Base-by-base conservation (phyloP, 2,797 vertebrate genomes). In the Remorina albescens region DNA sequence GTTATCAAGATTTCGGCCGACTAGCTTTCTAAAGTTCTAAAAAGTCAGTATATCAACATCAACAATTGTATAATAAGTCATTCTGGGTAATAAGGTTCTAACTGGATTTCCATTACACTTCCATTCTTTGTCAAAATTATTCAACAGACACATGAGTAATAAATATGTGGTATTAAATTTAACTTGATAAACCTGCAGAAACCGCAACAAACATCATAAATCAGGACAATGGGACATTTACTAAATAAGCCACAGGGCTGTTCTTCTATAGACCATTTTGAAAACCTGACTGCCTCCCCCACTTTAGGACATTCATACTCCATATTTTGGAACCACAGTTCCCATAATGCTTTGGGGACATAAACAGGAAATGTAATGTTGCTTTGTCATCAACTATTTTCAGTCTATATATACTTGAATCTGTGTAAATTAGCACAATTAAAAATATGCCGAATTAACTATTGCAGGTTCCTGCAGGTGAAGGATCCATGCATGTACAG, bases 341-440 rank as follows among this genome's bases (percentile, higher is more conserved):
- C 71, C 60, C 71, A 69, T 4, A 41, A 61, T 61, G 26, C 71
- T 61, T 47, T 71, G 28, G n/a, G 15, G 11, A 2, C 3, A 2
- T 6, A 23, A 42, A 47, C 30, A 44, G 28, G 49, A 65, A 44
- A 54, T 16, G 2, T 6, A 23, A 47, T 8, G 15, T 18, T 15
- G n/a, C 18, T 1, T 5, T 26, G 5, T 26, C 18, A 13, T 32
- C 13, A 68, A 7, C 3, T 37, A 39, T 30, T 15, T 64, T 36
- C 9, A 47, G 7, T n/a, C 2, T 26, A 19, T 26, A 13, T 51
- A 63, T 30, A 13, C 34, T n/a, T 1, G 39, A 1, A 49, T 26
- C 8, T 57, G 16, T 2, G 21, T 8, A 21, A 54, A 46, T 53
- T 6, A n/a, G 1, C 13, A 26, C 10, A 1, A 28, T 49, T 28